These are phyloP conservation scores for Enteromius mattozi DNA, from an alignment of 2,797 vertebrate species.

Conservation along the genomic window DNA sequence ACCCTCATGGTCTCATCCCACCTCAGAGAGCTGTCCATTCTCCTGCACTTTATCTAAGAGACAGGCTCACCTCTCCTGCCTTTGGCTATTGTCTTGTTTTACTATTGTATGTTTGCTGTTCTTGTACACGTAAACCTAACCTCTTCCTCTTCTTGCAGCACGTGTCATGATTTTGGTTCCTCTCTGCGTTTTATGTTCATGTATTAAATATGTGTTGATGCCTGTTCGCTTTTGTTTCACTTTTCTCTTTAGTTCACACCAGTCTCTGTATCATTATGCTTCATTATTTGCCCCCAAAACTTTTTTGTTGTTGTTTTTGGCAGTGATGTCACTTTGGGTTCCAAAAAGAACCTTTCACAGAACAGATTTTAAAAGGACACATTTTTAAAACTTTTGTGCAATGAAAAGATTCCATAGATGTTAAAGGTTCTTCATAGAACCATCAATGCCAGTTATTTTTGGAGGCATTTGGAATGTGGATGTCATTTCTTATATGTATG, in stretches of 20 bases:
- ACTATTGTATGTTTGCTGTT: conserved; percentile 23
- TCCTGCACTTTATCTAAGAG: conserved; percentile 57
- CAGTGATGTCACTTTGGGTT: background rate
- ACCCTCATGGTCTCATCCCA: conserved; percentile 79
- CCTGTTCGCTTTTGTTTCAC: conserved; percentile 12
- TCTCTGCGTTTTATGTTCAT: conserved; percentile 31
- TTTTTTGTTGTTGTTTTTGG: background rate
- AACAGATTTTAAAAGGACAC: background rate
- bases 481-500: background rate
- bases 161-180: conserved; percentile 37
- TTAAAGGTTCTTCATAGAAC: background rate
- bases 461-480: background rate
- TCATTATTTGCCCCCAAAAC: background rate
- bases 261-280: background rate
- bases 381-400: background rate
- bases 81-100: conserved; percentile 13
- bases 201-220: conserved; percentile 3
- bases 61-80: conserved; percentile 47
- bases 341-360: background rate
- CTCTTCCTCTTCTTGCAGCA: conserved; percentile 43
- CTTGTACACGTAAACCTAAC: conserved; percentile 25
- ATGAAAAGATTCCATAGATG: background rate
- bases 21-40: conserved; percentile 68
- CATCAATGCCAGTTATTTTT: background rate
- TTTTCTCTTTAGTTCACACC: conserved; percentile 2